Conservation (phyloP, 2,113 vertebrate species). For the Dicrurus megarhynchus region DNA sequence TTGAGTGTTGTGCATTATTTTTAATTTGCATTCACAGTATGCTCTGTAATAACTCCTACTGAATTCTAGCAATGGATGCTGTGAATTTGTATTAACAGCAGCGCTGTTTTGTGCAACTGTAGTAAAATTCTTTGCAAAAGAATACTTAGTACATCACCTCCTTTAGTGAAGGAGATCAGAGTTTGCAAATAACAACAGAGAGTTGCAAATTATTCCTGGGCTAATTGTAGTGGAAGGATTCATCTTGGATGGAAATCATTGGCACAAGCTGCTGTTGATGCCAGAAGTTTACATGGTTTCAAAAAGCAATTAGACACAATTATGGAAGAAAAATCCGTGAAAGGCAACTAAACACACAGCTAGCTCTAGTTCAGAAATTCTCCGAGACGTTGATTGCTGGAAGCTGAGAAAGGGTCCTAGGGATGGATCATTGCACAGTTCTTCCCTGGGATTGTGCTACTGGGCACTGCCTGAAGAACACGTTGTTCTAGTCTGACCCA, state of each 20-base stretch:
- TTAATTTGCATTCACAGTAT: constrained; percentile 65
- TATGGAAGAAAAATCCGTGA: constrained; percentile 2
- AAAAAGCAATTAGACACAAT: constrained; percentile 35
- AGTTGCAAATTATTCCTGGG: not conserved
- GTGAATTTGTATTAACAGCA: constrained; percentile 56
- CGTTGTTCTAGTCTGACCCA: not conserved
- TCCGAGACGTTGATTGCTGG: not conserved
- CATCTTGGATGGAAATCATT: not conserved
- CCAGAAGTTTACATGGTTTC: constrained; percentile 13
- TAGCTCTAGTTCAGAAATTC: not conserved
- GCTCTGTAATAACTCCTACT: constrained; percentile 42
- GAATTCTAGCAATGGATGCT: constrained; percentile 44
- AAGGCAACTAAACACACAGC: not conserved
- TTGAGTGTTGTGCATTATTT: constrained; percentile 16
- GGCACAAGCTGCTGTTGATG: constrained; percentile 7
- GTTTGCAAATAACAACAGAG: constrained; percentile 1
- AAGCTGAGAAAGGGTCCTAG: not conserved
- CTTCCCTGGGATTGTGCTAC: not conserved
- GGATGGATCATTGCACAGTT: not conserved
- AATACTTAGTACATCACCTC: not conserved
- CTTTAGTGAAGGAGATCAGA: not conserved
- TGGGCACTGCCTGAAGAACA: not conserved
- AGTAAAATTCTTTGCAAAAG: constrained; percentile 10
- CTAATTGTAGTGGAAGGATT: not conserved
- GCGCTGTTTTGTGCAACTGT: not conserved